Base-by-base conservation (phyloP, 2,888 invertebrate genomes). In the Macropis europaea region DNA sequence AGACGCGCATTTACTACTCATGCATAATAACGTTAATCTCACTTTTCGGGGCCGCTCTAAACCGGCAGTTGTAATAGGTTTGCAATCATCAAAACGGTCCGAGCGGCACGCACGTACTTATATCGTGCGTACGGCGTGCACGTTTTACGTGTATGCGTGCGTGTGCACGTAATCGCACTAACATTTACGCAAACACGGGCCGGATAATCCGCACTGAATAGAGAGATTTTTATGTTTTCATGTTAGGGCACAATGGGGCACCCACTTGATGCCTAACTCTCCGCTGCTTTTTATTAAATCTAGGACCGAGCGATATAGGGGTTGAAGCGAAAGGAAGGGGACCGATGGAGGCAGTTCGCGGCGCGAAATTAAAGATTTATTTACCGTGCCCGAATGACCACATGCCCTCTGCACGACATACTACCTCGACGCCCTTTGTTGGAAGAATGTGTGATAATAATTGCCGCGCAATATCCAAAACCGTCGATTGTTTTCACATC, bases 161-260 rank as follows among this genome's bases (percentile, higher is more conserved):
- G 60, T 53, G 28, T 42, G 61, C 67, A 43, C 62, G 62, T 75
- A 77, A 74, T 62, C 73, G 71, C 72, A 79, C 62, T 76, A 73
- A 71, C 73, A 75, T 73, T 73, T 64, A 73, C 66, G 63, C 71
- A 69, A 62, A 81, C 71, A 80, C 72, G 69, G 62, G 62, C 64
- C 61, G 81, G 83, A 83, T 89, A 89, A 89, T 89, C 89, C 88
- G 77, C 73, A 76, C 74, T 88, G 89, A 89, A 89, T 89, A 86
- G 86, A 86, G 87, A 89, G 89, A 89, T 89, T 89, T 89, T 88
- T 87, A 89, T 89, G 88, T 89, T 89, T 89, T 89, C 86, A 89
- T 88, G 87, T 83, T 82, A 82, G 81, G 83, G 84, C 84, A 89
- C 89, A 88, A 89, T 89, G 85, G 88, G 83, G 85, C 82, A 83